These are phyloP conservation scores for Atrichornis clamosus DNA, from an alignment of 2,113 vertebrate species.

Conservation along the genomic window DNA sequence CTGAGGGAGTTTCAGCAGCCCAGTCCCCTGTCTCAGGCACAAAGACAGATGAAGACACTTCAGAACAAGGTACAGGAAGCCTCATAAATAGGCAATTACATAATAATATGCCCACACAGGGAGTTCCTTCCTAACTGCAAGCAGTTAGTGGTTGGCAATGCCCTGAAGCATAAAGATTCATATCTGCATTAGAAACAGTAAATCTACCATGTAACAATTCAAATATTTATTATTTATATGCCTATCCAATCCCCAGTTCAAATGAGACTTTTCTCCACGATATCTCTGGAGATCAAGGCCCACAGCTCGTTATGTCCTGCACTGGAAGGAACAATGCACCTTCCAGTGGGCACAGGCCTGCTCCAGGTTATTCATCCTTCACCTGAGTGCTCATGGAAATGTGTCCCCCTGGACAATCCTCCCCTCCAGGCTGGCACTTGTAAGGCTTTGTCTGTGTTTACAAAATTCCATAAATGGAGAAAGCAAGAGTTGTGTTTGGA, in stretches of 20 bases:
- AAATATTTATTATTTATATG: background rate
- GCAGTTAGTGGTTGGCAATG: background rate
- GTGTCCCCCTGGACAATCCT: fast-evolving
- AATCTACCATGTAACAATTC: background rate
- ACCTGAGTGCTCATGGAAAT: background rate
- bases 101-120: background rate
- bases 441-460: background rate
- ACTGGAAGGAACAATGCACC: background rate
- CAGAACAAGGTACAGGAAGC: background rate
- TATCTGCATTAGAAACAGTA: background rate
- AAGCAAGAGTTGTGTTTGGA: background rate
- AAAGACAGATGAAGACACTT: background rate
- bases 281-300: background rate
- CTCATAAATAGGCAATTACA: background rate
- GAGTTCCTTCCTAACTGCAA: background rate
- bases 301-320: background rate
- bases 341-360: background rate
- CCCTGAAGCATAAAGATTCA: background rate
- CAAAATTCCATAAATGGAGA: background rate
- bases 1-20: background rate
- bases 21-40: background rate
- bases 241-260: background rate
- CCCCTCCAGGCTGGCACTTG: background rate
- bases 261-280: background rate
- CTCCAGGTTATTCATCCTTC: background rate